Evolutionary conservation across 2,888 invertebrate genomes (phyloP).

Genomic region (Callosobruchus maculatus): DNA sequence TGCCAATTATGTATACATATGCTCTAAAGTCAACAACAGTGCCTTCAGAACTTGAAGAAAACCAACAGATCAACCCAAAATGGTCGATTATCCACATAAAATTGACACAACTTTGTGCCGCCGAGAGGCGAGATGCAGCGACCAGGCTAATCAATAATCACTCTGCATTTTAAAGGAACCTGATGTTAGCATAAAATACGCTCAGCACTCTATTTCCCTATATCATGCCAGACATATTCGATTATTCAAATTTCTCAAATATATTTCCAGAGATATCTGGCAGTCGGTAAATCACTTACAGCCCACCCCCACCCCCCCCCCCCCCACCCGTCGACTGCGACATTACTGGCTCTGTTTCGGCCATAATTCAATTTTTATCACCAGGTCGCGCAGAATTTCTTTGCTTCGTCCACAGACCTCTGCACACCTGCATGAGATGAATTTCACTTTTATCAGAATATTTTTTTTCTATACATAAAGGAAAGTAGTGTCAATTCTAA

Average conservation of each 20-base stretch:
- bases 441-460: neutral
- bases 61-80: too few relatives aligned
- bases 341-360: constrained; percentile 7
- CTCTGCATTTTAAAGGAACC: neutral
- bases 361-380: constrained; percentile 18
- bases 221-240: neutral
- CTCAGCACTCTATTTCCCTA: neutral
- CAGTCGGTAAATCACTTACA: neutral
- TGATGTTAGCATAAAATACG: neutral
- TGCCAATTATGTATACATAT: too few relatives aligned
- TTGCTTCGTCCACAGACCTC: neutral
- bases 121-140: neutral
- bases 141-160: neutral
- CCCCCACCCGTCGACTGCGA: neutral
- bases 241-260: neutral
- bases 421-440: neutral
- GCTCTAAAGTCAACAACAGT: too few relatives aligned
- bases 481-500: too few relatives aligned
- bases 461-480: too few relatives aligned
- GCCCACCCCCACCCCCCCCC: neutral
- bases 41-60: too few relatives aligned
- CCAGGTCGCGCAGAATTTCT: constrained; percentile 12
- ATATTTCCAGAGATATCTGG: neutral
- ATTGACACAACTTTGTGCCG: too few relatives aligned
- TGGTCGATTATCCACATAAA: too few relatives aligned